Evolutionary conservation across 2,888 invertebrate species (phyloP), one percentile per base, ranked within the genome.

Genomic region (Eurytoma adleriae): DNA sequence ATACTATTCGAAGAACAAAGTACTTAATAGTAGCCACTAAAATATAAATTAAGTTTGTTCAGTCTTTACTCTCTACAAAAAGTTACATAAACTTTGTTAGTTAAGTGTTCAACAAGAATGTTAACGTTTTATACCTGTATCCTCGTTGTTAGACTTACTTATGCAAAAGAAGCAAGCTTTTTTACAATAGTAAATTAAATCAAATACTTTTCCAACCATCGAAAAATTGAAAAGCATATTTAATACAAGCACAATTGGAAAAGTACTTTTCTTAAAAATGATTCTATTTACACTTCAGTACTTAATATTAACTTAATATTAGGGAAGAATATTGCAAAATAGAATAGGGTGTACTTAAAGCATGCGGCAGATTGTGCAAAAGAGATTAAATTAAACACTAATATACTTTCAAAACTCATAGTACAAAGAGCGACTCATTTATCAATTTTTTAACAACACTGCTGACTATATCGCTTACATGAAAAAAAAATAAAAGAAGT

Each of bases 121-220:
- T 52, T 48, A 24, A 50, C 27, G 70, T 69, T 68, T 59, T 78
- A 27, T 14, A 62, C 48, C 18, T 27, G 27, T 57, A 61, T 30
- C 5, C 20, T 74, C 27, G 54, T 24, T 64, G 69, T 79, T 79
- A 74, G 67, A 48, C 24, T 50, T 66, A 70, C 12, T n/a, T 66
- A 30, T 70, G 75, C 69, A 57, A 59, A 67, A 75, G 16, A 75
- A 79, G 54, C 75, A 71, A 75, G 70, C 70, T 52, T 3, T 54
- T 59, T 78, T 54, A 67, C 67, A n/a, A 61, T 72, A 59, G 56
- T 68, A n/a, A n/a, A 59, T 52, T 61, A 48, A 10, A 61, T 74
- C 24, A 59, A 67, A 67, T 67, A 75, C 67, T 75, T 75, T 75
- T 75, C 67, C 75, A 75, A 75, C 27, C 18, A 18, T 18, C 0